Evolutionary conservation across 2,113 vertebrate genomes (phyloP).

Genomic region (Meleagris gallopavo): DNA sequence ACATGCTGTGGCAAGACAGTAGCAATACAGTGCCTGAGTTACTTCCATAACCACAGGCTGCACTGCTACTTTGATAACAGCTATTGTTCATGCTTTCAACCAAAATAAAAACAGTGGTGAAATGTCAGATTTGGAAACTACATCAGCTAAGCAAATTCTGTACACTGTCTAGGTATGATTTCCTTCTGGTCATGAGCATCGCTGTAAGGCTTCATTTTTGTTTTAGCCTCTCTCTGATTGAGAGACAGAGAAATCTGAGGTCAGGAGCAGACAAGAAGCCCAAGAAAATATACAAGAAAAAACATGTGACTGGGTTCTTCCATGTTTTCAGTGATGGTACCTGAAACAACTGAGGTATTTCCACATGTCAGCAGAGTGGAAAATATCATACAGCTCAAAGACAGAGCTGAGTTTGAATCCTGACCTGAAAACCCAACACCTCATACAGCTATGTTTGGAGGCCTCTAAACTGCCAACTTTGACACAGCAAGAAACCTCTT

Average conservation of each 20-base stretch:
- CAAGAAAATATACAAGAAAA: background rate
- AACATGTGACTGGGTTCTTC: background rate
- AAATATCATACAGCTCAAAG: fast-evolving
- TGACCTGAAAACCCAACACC: background rate
- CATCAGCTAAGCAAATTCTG: background rate
- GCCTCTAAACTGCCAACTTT: background rate
- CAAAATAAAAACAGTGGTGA: background rate
- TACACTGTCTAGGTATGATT: background rate
- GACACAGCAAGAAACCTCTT: background rate
- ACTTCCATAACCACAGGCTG: background rate
- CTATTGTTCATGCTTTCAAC: background rate
- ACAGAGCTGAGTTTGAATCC: background rate
- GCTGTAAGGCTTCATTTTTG: background rate
- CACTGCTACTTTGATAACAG: background rate
- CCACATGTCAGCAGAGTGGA: background rate
- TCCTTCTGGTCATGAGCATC: background rate
- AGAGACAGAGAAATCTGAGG: background rate
- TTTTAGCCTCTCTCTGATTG: background rate
- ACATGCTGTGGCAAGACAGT: slow-evolving; percentile 43
- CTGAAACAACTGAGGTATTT: background rate
- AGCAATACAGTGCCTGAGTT: slow-evolving; percentile 20
- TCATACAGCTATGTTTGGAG: background rate
- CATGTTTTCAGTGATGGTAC: background rate
- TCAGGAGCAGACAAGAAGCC: background rate
- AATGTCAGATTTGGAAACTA: background rate